phyloP scores from a whole-genome alignment of 1,140 invertebrate genomes.

The Coboldia fuscipes region DNA sequence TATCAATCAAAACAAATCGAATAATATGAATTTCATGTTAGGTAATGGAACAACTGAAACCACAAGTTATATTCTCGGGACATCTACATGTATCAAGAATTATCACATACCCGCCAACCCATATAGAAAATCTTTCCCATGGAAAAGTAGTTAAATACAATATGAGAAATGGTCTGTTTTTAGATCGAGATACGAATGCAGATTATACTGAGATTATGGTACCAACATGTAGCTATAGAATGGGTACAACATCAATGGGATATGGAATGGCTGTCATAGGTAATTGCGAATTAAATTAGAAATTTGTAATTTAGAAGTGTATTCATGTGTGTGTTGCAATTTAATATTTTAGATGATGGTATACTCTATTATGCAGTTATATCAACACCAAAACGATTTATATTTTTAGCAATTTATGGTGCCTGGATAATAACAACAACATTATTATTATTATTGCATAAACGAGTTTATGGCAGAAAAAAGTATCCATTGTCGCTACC shows the following conservation, averaged over 20 bases:
- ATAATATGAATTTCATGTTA: constrained; percentile 20
- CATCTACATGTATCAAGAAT: constrained; percentile 51
- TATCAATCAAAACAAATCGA: constrained; percentile 6
- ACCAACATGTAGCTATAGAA: constrained; percentile 85
- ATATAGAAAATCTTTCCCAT: constrained; percentile 20
- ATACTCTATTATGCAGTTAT: no score
- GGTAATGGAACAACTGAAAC: constrained; percentile 40
- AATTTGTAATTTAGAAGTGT: no score
- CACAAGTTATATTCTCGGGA: constrained; percentile 64
- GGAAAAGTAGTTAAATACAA: constrained; percentile 17
- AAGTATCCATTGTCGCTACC: no score
- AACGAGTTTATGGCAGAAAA: no score
- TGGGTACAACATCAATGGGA: constrained; percentile 68
- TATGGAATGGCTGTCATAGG: constrained; percentile 65
- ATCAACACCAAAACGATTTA: no score
- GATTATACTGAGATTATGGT: constrained; percentile 64
- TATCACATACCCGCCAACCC: constrained; percentile 15
- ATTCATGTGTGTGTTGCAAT: no score
- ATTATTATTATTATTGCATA: no score
- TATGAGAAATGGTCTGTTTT: constrained; percentile 17
- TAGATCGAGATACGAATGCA: constrained; percentile 19
- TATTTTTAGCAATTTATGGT: no score
- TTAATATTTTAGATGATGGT: no score
- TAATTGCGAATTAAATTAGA: no score
- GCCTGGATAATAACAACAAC: no score